Conservation (phyloP, 2,113 vertebrate genomes). For the Prionailurus viverrinus region DNA sequence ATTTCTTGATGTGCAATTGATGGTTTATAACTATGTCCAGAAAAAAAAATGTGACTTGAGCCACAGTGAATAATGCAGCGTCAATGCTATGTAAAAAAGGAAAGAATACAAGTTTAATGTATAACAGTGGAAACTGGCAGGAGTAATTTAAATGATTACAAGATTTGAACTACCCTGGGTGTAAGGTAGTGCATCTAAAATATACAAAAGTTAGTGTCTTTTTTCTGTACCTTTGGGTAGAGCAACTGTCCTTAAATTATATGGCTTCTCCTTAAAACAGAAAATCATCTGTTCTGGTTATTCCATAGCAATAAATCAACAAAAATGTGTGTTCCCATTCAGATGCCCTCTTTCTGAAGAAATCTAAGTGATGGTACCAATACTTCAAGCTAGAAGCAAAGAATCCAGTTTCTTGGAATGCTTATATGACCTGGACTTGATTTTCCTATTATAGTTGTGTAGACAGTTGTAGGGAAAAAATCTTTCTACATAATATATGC, state of each 20-base stretch:
- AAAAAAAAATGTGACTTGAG: not conserved
- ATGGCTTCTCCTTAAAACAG: not conserved
- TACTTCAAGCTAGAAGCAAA: not conserved
- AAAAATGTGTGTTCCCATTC: not conserved
- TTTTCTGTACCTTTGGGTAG: not conserved
- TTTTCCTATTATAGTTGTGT: not conserved
- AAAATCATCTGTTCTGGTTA: not conserved
- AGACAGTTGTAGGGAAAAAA: not conserved
- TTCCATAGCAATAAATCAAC: not conserved
- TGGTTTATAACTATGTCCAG: not conserved
- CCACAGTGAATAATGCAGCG: not conserved
- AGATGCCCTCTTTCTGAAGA: not conserved
- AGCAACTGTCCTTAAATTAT: not conserved
- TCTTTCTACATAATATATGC: not conserved
- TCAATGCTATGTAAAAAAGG: rapidly evolving
- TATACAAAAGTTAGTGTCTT: not conserved
- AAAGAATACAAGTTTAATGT: not conserved
- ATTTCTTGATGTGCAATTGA: not conserved
- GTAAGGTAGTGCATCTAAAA: not conserved
- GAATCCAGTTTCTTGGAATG: not conserved
- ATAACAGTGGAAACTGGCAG: not conserved
- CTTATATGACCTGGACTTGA: not conserved
- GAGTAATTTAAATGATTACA: not conserved
- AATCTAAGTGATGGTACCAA: not conserved
- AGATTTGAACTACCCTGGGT: not conserved